These are phyloP conservation scores for Thera britannica DNA, from an alignment of 2,888 invertebrate genomes.

Conservation along the genomic window DNA sequence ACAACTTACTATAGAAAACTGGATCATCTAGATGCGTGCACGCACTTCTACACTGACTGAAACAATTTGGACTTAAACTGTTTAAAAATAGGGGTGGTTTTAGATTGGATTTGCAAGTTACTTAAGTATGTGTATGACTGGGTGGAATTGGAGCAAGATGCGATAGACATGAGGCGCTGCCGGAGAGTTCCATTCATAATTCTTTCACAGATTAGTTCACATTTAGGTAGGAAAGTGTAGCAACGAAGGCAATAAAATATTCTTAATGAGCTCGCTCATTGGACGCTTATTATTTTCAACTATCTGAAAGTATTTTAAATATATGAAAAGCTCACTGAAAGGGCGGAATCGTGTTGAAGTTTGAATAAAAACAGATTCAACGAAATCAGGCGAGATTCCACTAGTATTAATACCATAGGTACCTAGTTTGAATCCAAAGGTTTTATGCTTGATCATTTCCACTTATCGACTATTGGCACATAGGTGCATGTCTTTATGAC, in stretches of 20 bases:
- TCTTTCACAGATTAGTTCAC: constrained; percentile 20
- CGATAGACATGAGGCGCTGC: constrained; percentile 12
- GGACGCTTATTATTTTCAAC: too few relatives aligned
- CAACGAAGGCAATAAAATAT: background rate
- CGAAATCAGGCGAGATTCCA: too few relatives aligned
- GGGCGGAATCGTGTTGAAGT: too few relatives aligned
- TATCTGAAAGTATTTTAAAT: too few relatives aligned
- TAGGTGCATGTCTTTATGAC: too few relatives aligned
- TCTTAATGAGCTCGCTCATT: too few relatives aligned
- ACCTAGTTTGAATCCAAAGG: too few relatives aligned
- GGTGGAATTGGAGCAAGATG: constrained; percentile 31
- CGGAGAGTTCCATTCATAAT: constrained; percentile 19
- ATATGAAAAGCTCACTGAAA: too few relatives aligned
- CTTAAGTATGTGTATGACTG: constrained; percentile 20
- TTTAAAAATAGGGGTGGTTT: constrained; percentile 23
- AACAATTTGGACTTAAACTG: constrained; percentile 12
- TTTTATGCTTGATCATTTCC: too few relatives aligned
- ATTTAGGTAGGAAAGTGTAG: constrained; percentile 9
- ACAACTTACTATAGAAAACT: constrained; percentile 39
- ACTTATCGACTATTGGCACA: too few relatives aligned
- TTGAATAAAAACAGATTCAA: too few relatives aligned
- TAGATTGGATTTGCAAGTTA: constrained; percentile 5
- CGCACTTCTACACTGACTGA: constrained; percentile 20
- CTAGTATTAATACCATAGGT: too few relatives aligned
- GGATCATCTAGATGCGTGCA: constrained; percentile 39